Evolutionary conservation across 2,113 vertebrate genomes (phyloP).

Genomic region (Etheostoma spectabile): DNA sequence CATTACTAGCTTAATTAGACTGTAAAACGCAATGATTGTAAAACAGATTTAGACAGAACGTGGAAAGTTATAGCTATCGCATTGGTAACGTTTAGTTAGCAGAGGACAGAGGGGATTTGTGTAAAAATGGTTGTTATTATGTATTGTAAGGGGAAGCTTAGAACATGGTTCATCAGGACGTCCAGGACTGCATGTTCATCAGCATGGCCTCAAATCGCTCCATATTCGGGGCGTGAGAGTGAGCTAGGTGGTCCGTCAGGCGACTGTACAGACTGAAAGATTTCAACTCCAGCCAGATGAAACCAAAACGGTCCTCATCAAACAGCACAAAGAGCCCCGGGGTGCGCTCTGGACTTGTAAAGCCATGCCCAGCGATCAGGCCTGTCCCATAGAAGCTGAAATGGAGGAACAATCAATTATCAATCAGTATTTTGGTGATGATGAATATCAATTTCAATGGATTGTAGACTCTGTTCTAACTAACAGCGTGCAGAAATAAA

Average conservation of each 20-base stretch:
- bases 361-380: conserved; percentile 95
- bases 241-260: conserved; percentile 91
- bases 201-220: conserved; percentile 97
- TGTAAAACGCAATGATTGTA: conserved; percentile 39
- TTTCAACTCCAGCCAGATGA: conserved; percentile 98
- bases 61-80: conserved; percentile 30
- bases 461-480: background rate
- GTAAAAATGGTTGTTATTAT: conserved; percentile 41
- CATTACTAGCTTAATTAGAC: conserved; percentile 33
- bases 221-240: conserved; percentile 88
- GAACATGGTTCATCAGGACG: conserved; percentile 86
- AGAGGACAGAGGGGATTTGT: conserved; percentile 60
- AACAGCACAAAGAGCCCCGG: conserved; percentile 95
- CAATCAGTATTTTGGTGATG: background rate
- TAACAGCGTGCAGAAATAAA: background rate
- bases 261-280: conserved; percentile 98
- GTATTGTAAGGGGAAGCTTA: conserved; percentile 26
- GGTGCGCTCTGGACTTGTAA: conserved; percentile 95
- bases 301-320: conserved; percentile 94
- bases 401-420: conserved; percentile 18
- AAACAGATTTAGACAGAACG: conserved; percentile 23
- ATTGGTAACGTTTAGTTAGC: conserved; percentile 51
- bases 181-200: conserved; percentile 94
- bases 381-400: conserved; percentile 95
- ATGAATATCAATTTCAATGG: background rate